These are phyloP conservation scores for Poeciliopsis presidionis DNA, from an alignment of 2,797 vertebrate genomes.

Conservation along the genomic window DNA sequence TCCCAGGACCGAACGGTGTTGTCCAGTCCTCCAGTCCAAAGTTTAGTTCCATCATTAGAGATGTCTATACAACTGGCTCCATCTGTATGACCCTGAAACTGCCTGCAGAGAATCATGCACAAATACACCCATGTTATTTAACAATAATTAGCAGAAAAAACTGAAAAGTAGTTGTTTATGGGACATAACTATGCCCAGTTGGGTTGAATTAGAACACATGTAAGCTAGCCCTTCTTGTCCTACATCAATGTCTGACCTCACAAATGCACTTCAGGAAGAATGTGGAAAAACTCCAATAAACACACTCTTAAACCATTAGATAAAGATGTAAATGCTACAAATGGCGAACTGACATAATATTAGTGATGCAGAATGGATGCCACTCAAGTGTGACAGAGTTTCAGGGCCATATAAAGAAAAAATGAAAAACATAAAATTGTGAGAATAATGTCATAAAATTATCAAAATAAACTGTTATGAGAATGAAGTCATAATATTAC, in stretches of 20 bases:
- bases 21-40: conserved; percentile 97
- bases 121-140: background rate
- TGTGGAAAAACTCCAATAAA: background rate
- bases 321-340: background rate
- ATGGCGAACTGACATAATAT: no score
- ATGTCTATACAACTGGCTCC: conserved; percentile 98
- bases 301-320: background rate
- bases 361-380: background rate
- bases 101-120: conserved; percentile 72
- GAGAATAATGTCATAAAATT: no score
- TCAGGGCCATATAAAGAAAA: no score
- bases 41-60: conserved; percentile 95
- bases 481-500: no score
- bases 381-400: background rate
- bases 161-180: background rate
- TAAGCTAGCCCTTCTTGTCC: background rate
- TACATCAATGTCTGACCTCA: background rate
- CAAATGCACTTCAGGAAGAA: background rate
- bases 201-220: background rate
- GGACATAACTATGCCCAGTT: background rate
- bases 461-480: no score
- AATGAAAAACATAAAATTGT: no score
- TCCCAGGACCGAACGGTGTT: conserved; percentile 99
- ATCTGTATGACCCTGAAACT: conserved; percentile 96
- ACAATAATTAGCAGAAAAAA: background rate